Conservation (phyloP, 2,113 vertebrate species). For the Bubalus kerabau region DNA sequence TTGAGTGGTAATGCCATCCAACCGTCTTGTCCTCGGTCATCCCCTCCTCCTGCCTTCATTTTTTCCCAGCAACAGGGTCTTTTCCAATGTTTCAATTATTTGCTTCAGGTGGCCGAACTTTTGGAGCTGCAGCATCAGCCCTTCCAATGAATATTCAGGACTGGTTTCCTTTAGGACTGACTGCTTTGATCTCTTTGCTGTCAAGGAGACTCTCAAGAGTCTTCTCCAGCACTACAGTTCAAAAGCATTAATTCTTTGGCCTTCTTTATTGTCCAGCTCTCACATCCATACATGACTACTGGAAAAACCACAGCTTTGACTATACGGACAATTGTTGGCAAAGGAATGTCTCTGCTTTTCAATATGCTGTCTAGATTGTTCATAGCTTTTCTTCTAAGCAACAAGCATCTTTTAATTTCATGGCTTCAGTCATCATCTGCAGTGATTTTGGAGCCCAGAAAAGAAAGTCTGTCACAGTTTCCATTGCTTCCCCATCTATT, state of each 20-base stretch:
- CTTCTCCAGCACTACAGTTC: not conserved
- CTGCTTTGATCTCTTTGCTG: not conserved
- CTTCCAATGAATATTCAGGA: not conserved
- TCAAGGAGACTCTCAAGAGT: not conserved
- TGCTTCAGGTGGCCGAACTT: not conserved
- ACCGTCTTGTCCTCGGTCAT: not conserved
- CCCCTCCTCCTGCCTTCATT: not conserved
- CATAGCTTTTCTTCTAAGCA: not conserved
- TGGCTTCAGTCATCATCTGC: not conserved
- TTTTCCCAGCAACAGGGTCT: not conserved
- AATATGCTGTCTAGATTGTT: not conserved
- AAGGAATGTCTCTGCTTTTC: not conserved
- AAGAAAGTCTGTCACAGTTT: not conserved
- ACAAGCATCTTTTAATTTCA: not conserved
- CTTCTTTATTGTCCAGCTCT: not conserved
- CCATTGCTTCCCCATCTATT: not conserved
- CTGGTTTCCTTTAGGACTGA: not conserved
- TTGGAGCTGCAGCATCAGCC: not conserved
- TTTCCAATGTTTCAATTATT: not conserved
- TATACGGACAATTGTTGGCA: not conserved
- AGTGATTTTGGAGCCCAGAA: not conserved
- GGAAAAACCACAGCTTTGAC: not conserved
- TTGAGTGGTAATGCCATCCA: not conserved
- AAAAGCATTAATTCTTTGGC: not conserved
- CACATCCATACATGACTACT: not conserved